Percentiles rank a stretch among this genome's conserved stretches.
Evolutionary conservation across 2,888 invertebrate species (phyloP).

Genomic region (Drosophila aldrichi): DNA sequence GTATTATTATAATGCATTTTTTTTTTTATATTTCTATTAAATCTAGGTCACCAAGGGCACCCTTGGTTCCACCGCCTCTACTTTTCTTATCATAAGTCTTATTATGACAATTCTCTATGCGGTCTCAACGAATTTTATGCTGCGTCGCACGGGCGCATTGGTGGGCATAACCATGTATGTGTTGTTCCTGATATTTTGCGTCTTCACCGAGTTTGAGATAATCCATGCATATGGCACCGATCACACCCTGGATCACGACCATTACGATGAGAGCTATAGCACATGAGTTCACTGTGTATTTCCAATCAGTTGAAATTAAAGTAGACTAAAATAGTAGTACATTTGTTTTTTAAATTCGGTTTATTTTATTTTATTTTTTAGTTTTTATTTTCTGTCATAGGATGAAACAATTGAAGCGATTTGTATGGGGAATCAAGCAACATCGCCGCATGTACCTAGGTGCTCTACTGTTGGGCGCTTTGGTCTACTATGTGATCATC

Average conservation of each 20-base stretch:
- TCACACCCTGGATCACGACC: slow-evolving; percentile 39
- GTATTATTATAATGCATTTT: background rate
- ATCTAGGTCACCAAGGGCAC: slow-evolving; percentile 39
- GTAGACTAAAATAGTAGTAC: slow-evolving; percentile 4
- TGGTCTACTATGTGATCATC: slow-evolving; percentile 20
- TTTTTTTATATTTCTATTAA: no score
- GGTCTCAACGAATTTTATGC: slow-evolving; percentile 39
- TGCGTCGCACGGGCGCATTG: slow-evolving; percentile 41
- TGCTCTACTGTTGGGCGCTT: slow-evolving; percentile 2
- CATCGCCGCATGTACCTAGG: slow-evolving; percentile 1
- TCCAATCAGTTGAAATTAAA: background rate
- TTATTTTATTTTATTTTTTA: background rate
- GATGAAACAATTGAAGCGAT: background rate
- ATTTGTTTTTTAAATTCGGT: background rate
- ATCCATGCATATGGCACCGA: slow-evolving; percentile 48
- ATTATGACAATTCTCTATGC: slow-evolving; percentile 18
- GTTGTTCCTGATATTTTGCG: slow-evolving; percentile 22
- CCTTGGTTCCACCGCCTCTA: slow-evolving; percentile 29
- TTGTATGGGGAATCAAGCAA: background rate
- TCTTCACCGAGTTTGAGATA: slow-evolving; percentile 34
- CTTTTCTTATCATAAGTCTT: slow-evolving; percentile 16
- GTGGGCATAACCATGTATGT: slow-evolving; percentile 34
- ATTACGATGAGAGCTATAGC: slow-evolving; percentile 28
- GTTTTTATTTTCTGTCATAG: background rate
- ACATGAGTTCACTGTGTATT: slow-evolving; percentile 8